Evolutionary conservation across 37 sponge, comb jelly and placozoan genomes (phyloP), one percentile per base, ranked within the genome.

Genomic region (Axinella damicornis): DNA sequence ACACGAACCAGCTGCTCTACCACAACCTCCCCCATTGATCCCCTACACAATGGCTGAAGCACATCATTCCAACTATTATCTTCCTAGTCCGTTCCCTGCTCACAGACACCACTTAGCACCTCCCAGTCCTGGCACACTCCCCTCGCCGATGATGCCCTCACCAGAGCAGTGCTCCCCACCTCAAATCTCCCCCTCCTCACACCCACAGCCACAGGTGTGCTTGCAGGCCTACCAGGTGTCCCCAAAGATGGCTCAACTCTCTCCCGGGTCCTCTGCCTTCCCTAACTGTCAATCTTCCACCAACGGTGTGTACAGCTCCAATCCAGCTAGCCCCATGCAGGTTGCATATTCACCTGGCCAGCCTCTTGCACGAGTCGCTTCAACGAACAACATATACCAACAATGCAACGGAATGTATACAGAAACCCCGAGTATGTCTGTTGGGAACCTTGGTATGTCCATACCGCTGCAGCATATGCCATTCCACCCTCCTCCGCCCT

Each of bases 311-410:
- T 74, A 31, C 41, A 71, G 59, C 62, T n/a, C 74, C 25, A 65
- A 75, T 40, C 84, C 84, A 6, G 18, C 74, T 37, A 84, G 84
- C 30, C 84, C 84, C 53, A 84, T 84, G 84, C 84, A 84, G 31
- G 75, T 74, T 22, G 54, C 53, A 19, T 75, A 65, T 33, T 74
- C 76, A 34, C 84, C 74, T 24, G 22, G 36, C 15, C 78, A 77
- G 22, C 63, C 62, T 25, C 36, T 36, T 14, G 30, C 30, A 24
- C 15, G 75, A 31, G 16, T 55, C 31, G 15, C 25, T 18, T 9
- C 31, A 28, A 55, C 68, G 4, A 67, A 34, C 68, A 67, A 33
- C 68, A 6, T 67, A 31, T 34, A 67, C 63, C 63, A n/a, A 31
- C 68, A 67, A 1, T 46, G 46, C 9, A 67, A 67, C 9, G 68